Base-by-base conservation (phyloP, 2,888 invertebrate species). In the Pteria penguin region DNA sequence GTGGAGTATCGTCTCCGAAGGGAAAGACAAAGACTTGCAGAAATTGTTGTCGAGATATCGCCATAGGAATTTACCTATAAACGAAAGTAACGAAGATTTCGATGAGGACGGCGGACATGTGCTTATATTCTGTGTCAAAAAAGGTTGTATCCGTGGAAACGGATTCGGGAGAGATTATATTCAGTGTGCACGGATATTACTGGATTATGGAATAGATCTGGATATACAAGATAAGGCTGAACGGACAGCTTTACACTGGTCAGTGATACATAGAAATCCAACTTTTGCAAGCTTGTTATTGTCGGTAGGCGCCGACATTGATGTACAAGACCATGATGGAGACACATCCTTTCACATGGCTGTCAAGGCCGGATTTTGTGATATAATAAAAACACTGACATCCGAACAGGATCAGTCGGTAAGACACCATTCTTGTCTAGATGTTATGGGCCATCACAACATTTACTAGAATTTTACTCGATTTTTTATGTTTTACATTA, bases 91-190 rank as follows among this genome's bases (percentile, higher is more conserved):
- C 32, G 80, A 81, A 5, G 81, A 83, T 1, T 80, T 77, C 29
- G 86, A 86, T 32, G 80, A 81, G 26, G 84, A 83, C 52, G 85
- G 85, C 14, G 82, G 84, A 2, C 81, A 84, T 36, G 69, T 81
- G 14, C 61, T 85, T 5, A 78, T 82, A 24, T 74, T 81, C 31
- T 84, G 85, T 72, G 82, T 82, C 31, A 84, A 83, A 65, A 76
- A 73, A 45, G 81, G 84, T 11, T 70, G 82, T 36, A 81, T 80
- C 45, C 75, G 80, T 54, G 80, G 79, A 3, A 66, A 71, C n/a
- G 72, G 77, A 18, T 72, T 67, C n/a, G 82, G 83, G 2, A 81
- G 78, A 67, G 84, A 83, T 67, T 80, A 72, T 22, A 74, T 75
- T 0, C 68, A 74, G 24, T 85, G 85, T 74, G 75, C 83, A 55